Evolutionary conservation across 2,888 invertebrate species (phyloP), one percentile per base, ranked within the genome.

Genomic region (Drosophila eohydei): DNA sequence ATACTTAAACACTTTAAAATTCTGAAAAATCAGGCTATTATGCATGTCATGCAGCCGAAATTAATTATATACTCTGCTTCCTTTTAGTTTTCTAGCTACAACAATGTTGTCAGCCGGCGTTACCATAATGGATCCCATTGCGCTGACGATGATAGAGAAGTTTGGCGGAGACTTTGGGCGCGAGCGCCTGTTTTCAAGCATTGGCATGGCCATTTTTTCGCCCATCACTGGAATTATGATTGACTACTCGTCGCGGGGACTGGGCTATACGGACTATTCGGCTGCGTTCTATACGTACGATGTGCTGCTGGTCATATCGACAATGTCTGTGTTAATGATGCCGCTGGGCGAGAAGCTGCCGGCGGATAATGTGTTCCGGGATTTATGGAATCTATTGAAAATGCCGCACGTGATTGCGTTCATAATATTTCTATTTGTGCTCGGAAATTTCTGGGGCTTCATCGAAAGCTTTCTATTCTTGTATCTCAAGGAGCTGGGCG

Each of bases 381-480:
- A 97, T 92, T 93, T 97, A 83, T 94, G 95, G 71, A 95, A 95
- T 88, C 94, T 97, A 57, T 94, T 97, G 71, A 95, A 95, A 92
- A 95, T 97, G 94, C 95, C 96, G 0, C 96, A 96, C 84, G 95
- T 97, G 50, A 95, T 96, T 40, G 94, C 96, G 48, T 97, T 98
- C 89, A 95, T 98, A 89, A 93, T 96, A 84, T 96, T 97, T 92
- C 94, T 97, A 48, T 96, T 97, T 90, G 94, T 96, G 34, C 94
- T 97, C 82, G 98, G 98, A 68, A 96, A 97, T 89, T 95, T 97
- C 91, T 97, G 97, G 96, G 97, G 97, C 36, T 97, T 97, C 92
- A 96, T 97, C 63, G 97, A 98, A 92, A 97, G 96, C 58, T 98
- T 97, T 91, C 93, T 98, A 38, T 98, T 97, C 92, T 94, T 97